Evolutionary conservation across 2,113 vertebrate genomes (phyloP).

Genomic region (Plectropomus leopardus): DNA sequence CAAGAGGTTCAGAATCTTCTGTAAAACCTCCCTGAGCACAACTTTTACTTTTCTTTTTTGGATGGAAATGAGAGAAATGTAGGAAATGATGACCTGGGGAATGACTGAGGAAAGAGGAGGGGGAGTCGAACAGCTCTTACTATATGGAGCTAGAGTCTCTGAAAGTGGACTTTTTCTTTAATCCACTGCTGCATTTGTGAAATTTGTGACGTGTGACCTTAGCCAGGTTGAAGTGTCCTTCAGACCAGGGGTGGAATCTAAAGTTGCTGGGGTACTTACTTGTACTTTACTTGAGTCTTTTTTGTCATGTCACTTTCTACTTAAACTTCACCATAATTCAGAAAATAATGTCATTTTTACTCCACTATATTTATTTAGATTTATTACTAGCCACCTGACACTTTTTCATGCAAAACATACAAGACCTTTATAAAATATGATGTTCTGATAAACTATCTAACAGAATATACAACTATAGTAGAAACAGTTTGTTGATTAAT

Average conservation of each 20-base stretch:
- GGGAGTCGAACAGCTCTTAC: conserved; percentile 24
- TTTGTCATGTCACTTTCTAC: not conserved
- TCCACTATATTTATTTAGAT: not conserved
- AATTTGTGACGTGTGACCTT: not conserved
- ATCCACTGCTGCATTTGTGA: not conserved
- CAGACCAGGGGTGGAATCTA: not conserved
- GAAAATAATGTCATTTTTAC: not conserved
- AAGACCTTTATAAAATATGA: not conserved
- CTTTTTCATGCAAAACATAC: not conserved
- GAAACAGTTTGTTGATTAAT: not conserved
- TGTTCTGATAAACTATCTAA: not conserved
- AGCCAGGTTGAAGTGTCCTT: not conserved
- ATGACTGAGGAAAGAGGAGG: conserved; percentile 1
- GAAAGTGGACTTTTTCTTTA: conserved; percentile 4
- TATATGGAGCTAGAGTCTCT: not conserved
- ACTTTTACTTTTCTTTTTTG: conserved; percentile 4
- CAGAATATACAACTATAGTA: not conserved
- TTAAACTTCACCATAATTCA: not conserved
- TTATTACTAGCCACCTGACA: not conserved
- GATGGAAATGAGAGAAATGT: conserved; percentile 34
- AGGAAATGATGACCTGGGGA: conserved; percentile 25
- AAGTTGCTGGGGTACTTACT: too few relatives aligned
- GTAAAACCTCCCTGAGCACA: conserved; percentile 21
- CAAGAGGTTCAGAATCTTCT: conserved; percentile 26
- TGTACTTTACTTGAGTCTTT: not conserved